Percentiles rank a stretch among this genome's conserved stretches.
These are phyloP conservation scores for Ichneumon xanthorius DNA, from an alignment of 2,888 invertebrate genomes.

Conservation along the genomic window DNA sequence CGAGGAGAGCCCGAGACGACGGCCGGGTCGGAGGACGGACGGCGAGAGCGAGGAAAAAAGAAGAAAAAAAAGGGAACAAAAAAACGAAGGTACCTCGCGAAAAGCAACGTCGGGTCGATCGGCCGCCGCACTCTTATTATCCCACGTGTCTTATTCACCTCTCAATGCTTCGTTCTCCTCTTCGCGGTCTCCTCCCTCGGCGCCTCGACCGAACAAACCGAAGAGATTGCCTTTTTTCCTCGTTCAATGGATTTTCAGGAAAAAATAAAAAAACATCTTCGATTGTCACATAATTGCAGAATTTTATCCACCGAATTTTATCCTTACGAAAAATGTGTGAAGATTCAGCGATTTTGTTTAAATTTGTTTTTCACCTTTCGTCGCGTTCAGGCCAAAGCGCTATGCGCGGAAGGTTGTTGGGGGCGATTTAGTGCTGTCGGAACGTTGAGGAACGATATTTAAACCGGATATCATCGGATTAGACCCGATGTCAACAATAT, in stretches of 20 bases:
- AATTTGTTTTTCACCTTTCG: not conserved
- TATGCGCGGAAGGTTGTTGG: not conserved
- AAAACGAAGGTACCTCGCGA: not conserved
- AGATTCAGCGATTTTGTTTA: too few relatives aligned
- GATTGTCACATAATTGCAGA: not conserved
- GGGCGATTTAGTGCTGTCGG: not conserved
- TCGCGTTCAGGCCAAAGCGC: not conserved
- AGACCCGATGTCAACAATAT: conserved; percentile 5
- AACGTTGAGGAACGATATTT: not conserved
- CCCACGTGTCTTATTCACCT: conserved; percentile 23
- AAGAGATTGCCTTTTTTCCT: not conserved
- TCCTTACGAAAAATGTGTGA: not conserved
- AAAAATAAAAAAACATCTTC: not conserved
- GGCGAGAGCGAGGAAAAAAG: not conserved
- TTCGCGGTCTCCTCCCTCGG: not conserved
- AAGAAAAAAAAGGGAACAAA: conserved; percentile 5
- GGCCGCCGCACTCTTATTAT: conserved; percentile 15
- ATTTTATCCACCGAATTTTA: not conserved
- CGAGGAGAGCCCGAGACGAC: not conserved
- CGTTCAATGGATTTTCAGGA: not conserved
- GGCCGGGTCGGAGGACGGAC: not conserved
- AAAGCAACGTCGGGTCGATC: conserved; percentile 10
- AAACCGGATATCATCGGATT: not conserved
- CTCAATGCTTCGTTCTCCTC: not conserved
- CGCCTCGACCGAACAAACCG: not conserved